phyloP scores from a whole-genome alignment of 2,888 invertebrate species.

The Rhopalosiphum nymphaeae region DNA sequence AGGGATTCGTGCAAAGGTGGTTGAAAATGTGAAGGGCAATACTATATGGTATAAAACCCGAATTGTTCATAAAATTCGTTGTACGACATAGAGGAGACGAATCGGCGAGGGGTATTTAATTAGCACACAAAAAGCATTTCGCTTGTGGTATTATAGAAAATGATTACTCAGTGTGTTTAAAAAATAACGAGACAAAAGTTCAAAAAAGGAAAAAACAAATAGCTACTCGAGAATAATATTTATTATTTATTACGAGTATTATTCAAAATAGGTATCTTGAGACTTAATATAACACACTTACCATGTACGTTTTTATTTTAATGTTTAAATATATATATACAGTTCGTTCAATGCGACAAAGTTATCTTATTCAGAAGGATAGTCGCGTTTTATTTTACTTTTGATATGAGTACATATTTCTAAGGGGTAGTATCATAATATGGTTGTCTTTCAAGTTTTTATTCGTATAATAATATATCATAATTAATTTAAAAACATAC shows the following conservation, averaged over 20 bases:
- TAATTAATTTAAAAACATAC: neutral
- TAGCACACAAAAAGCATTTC: conserved; percentile 28
- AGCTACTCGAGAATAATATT: neutral
- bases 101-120: conserved; percentile 24
- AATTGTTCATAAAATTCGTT: conserved; percentile 38
- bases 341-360: neutral
- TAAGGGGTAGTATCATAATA: neutral
- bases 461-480: neutral
- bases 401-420: neutral
- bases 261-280: conserved; percentile 33
- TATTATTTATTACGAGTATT: conserved; percentile 4
- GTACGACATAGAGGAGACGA: neutral
- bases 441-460: neutral
- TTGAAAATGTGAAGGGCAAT: conserved; percentile 39
- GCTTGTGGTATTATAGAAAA: conserved; percentile 23
- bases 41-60: conserved; percentile 15
- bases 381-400: conserved; percentile 1
- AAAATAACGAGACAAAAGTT: conserved; percentile 22
- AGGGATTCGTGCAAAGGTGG: conserved; percentile 9
- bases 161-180: conserved; percentile 5
- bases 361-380: neutral
- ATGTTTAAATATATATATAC: neutral
- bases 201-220: conserved; percentile 5
- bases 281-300: neutral
- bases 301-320: neutral